Conservation (phyloP, 2,797 vertebrate species). For the Chaetophractus vellerosus region DNA sequence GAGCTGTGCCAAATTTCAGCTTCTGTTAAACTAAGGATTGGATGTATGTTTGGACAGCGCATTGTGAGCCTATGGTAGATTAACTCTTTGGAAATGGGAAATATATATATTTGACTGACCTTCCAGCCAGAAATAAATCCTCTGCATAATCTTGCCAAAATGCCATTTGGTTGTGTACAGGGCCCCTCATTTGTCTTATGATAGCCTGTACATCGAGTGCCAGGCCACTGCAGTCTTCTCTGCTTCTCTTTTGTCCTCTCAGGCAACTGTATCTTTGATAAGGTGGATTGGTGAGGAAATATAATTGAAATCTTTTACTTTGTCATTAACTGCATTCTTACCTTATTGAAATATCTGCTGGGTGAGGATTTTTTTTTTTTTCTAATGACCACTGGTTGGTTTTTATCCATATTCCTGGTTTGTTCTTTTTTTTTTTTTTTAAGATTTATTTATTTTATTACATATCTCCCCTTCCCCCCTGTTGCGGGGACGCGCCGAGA, state of each 20-base stretch:
- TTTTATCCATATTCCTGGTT: conserved; percentile 32
- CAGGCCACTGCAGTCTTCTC: background rate
- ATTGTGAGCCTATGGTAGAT: conserved; percentile 57
- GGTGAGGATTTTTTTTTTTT: background rate
- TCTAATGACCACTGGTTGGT: conserved; percentile 9
- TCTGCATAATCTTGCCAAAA: conserved; percentile 70
- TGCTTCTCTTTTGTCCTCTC: background rate
- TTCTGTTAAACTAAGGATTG: conserved; percentile 63
- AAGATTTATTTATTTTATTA: no score
- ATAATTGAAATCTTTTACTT: background rate
- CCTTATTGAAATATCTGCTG: background rate
- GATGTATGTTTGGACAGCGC: conserved; percentile 64
- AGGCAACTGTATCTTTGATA: background rate
- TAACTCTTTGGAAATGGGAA: conserved; percentile 77
- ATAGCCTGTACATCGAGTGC: background rate
- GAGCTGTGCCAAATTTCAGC: conserved; percentile 72
- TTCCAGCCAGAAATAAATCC: conserved; percentile 74
- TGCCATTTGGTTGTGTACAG: conserved; percentile 60
- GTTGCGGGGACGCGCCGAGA: no score
- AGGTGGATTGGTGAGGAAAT: background rate
- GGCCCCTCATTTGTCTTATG: conserved; percentile 49
- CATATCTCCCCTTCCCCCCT: no score
- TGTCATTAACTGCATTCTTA: background rate
- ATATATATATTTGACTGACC: conserved; percentile 72
- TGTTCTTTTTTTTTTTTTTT: no score